A percentile compares a stretch with the other conserved stretches of the same genome.
These are phyloP conservation scores for Threskiornis aethiopicus DNA, from an alignment of 2,797 vertebrate genomes.

Conservation along the genomic window DNA sequence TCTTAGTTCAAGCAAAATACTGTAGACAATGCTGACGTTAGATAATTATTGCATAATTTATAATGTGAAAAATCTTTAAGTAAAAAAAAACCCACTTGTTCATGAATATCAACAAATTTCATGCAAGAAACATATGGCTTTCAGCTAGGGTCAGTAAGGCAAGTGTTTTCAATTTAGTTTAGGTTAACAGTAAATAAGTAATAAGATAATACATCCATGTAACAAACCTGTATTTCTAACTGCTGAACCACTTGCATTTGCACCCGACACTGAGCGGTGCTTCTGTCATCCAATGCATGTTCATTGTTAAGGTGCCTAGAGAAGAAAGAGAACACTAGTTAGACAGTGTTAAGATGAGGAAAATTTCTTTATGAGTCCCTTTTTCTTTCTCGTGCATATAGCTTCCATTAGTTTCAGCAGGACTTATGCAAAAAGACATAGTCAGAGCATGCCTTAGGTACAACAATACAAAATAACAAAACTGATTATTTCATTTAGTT, in stretches of 20 bases:
- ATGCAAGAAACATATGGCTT: not conserved
- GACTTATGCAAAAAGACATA: not conserved
- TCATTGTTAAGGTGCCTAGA: slow-evolving; percentile 98
- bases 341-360: not conserved
- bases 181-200: not conserved
- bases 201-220: not conserved
- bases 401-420: not conserved
- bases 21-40: slow-evolving; percentile 23
- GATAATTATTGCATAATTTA: slow-evolving; percentile 47
- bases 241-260: slow-evolving; percentile 99
- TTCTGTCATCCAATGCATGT: slow-evolving; percentile 96
- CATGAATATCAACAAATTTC: not conserved
- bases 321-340: slow-evolving; percentile 41
- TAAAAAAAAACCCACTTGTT: not conserved
- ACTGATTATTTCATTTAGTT: not conserved
- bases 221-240: slow-evolving; percentile 95
- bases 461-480: not conserved
- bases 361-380: not conserved
- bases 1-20: slow-evolving; percentile 42
- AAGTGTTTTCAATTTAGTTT: not conserved
- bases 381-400: not conserved
- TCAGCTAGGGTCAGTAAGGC: not conserved
- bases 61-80: slow-evolving; percentile 16
- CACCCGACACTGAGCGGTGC: slow-evolving; percentile 97
- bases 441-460: not conserved